Evolutionary conservation across 2,888 invertebrate species (phyloP), one percentile per base, ranked within the genome.

Genomic region (Torymus tubicola): DNA sequence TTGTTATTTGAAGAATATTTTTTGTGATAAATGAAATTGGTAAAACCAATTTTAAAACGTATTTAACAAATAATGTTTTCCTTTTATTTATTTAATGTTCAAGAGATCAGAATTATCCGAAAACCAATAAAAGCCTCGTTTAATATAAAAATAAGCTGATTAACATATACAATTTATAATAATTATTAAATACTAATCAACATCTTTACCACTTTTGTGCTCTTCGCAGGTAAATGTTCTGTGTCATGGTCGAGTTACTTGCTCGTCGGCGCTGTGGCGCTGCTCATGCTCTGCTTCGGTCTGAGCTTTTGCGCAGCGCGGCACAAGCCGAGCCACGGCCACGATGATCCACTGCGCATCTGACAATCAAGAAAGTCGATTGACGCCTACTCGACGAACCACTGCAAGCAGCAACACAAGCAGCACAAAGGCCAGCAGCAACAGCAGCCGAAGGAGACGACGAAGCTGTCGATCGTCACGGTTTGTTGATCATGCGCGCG

Each of bases 211-310:
- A 3, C 5, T 60, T 21, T 16, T 74, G 18, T 31, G 50, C 55
- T 4, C 31, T 31, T 73, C 16, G 11, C 92, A 93, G 93, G 93
- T 81, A 92, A 92, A 75, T 93, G 93, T 85, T 91, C 93, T 84
- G 88, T 93, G 78, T 93, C 93, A 80, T 93, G 93, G 93, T 93
- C 93, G 76, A 91, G 92, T 81, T 92, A 93, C 89, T 90, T 93
- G 84, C 90, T 93, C 84, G 91, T 91, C 50, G 91, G 91, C 80
- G 92, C 93, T 55, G 92, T 93, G 81, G 90, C 91, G 31, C 89
- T 93, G 55, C 90, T 93, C 82, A 87, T 93, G 85, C 87, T 93
- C 79, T 93, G 93, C 89, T 93, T 93, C 87, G 91, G 92, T 76
- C 89, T 93, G 86, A 93, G 93, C 89, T 92, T 93, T 90, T 93